These are phyloP conservation scores for Eremophila alpestris DNA, from an alignment of 2,797 vertebrate species.

Conservation along the genomic window DNA sequence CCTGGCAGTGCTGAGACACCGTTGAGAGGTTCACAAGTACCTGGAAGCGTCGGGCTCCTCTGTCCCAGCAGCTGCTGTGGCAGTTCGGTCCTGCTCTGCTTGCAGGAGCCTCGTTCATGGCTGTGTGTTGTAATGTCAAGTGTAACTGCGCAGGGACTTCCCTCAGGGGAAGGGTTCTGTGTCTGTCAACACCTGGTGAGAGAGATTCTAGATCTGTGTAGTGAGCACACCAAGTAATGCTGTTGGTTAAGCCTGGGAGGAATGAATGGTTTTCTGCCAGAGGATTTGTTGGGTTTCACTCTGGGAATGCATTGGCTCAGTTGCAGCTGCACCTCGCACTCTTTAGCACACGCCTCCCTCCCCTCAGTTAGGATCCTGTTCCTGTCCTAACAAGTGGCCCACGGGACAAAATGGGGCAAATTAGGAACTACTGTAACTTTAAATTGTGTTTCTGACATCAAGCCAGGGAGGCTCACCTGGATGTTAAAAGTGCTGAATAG, in stretches of 20 bases:
- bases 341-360: background rate
- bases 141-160: background rate
- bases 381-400: background rate
- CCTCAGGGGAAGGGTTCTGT: background rate
- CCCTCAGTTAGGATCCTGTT: background rate
- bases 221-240: background rate
- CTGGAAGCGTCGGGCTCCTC: rapidly evolving
- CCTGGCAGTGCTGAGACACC: background rate
- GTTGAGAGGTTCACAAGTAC: rapidly evolving
- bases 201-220: background rate
- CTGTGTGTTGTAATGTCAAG: background rate
- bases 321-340: background rate
- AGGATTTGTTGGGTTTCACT: background rate
- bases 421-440: background rate
- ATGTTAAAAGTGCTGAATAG: background rate
- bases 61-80: background rate
- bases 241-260: background rate
- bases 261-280: background rate
- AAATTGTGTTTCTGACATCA: background rate
- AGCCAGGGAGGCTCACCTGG: background rate
- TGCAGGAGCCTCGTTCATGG: background rate
- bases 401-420: background rate
- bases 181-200: background rate
- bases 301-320: background rate
- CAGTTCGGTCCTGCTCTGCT: background rate